phyloP scores from a whole-genome alignment of 35 echinoderm and acorn worm genomes.

The Antedon bifida region DNA sequence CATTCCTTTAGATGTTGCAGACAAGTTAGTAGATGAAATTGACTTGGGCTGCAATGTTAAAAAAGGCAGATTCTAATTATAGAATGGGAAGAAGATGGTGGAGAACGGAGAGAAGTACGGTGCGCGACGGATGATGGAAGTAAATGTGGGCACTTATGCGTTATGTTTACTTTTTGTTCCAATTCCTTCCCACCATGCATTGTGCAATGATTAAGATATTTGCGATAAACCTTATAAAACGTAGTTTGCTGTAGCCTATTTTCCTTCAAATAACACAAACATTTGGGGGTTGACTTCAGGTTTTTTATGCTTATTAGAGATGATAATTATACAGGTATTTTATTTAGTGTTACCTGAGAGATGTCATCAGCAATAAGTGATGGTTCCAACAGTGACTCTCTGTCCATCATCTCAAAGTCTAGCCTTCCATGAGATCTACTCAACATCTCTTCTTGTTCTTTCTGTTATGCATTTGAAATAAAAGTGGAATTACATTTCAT shows the following conservation, averaged over 20 bases:
- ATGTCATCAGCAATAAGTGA: conserved; percentile 61
- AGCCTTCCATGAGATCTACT: not conserved
- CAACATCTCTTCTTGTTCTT: not conserved
- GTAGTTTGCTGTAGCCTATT: no score
- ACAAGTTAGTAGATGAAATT: not conserved
- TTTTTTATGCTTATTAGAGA: no score
- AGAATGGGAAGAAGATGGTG: not conserved
- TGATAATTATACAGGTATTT: no score
- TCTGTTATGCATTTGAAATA: not conserved
- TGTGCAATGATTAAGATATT: no score
- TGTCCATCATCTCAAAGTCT: not conserved
- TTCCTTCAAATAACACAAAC: no score
- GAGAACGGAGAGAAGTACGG: not conserved
- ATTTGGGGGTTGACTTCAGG: no score
- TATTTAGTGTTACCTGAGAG: conserved; percentile 91
- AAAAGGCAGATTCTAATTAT: not conserved
- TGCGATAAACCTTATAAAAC: no score
- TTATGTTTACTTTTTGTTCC: no score
- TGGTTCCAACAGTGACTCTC: conserved; percentile 19
- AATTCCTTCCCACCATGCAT: no score
- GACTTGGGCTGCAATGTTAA: not conserved
- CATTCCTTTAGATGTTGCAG: not conserved
- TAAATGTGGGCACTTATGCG: no score
- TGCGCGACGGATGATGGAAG: no score
- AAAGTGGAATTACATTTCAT: no score